Base-by-base conservation (phyloP, 92 coral and sea anemone genomes). In the Pocillopora meandrina region DNA sequence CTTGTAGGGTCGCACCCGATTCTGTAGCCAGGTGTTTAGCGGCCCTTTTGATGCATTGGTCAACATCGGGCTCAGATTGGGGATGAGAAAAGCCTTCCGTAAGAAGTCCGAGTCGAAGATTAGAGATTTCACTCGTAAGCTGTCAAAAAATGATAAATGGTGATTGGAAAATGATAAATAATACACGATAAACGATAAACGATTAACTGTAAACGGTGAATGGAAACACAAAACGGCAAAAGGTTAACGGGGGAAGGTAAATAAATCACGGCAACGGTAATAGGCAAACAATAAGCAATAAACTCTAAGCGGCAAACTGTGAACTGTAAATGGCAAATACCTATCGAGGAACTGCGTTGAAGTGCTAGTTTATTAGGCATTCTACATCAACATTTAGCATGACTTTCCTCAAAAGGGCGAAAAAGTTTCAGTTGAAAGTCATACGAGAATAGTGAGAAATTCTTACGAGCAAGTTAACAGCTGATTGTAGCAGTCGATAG, bases 91-190 rank as follows among this genome's bases (percentile, higher is more conserved):
- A 92, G 10, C 92, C 92, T 63, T 89, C 94, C 72, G 79, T 88
- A 56, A 93, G 87, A 58, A 93, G 75, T 15, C 95, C 93, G 61
- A 93, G 76, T 21, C 91, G 92, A 13, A 93, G 69, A 55, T 84
- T 86, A 13, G 85, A 74, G 21, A 93, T 86, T n/a, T 89, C 87
- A 33, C 92, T 90, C 23, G 85, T 88, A 36, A 94, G 81, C 98
- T 94, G 84, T 36, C 17, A 60, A 10, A 56, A 5, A 55, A 21
- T 12, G 26, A 21, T 12, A 12, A 4, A 23, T 66, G 71, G 12
- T 42, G 52, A 42, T 42, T 42, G 52, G 52, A 3, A 42, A 42
- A 42, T 7, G 52, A 3, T 42, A 42, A 42, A 42, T 7, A 7
- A 7, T 42, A 42, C 4, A 42, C 4, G 52, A 7, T 42, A 42